phyloP scores from a whole-genome alignment of 2,113 vertebrate species.

The Chionodraco myersi region DNA sequence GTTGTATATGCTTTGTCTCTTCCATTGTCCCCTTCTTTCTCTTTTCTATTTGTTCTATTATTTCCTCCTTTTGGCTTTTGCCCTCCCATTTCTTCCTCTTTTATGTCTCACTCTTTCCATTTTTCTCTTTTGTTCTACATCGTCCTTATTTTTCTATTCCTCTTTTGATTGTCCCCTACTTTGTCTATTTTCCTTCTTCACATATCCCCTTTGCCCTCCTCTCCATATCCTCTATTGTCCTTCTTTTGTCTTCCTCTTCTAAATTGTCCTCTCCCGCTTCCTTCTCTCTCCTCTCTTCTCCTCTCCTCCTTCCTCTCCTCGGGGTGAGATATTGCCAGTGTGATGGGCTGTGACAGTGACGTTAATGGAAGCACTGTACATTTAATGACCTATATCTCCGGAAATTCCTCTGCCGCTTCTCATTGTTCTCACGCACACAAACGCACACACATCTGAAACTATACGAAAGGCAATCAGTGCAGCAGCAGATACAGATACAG shows the following conservation, averaged over 20 bases:
- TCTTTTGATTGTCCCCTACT: neutral
- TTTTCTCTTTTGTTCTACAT: neutral
- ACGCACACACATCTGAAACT: conserved; percentile 18
- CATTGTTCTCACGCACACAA: conserved; percentile 25
- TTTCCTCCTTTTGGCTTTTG: neutral
- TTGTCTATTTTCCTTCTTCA: neutral
- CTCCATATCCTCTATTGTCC: neutral
- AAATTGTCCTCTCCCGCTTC: too few relatives aligned
- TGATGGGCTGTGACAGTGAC: conserved; percentile 77
- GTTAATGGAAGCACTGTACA: conserved; percentile 78
- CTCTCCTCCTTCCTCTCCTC: neutral
- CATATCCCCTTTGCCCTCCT: neutral
- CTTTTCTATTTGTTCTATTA: neutral
- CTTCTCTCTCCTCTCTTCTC: neutral
- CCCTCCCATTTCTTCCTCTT: neutral
- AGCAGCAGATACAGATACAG: conserved; percentile 21
- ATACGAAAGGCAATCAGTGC: conserved; percentile 14
- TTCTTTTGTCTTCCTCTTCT: neutral
- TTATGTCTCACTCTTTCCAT: neutral
- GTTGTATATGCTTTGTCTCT: neutral
- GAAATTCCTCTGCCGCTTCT: conserved; percentile 47
- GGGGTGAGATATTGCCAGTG: conserved; percentile 71
- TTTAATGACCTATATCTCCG: conserved; percentile 66
- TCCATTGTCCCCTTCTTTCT: neutral
- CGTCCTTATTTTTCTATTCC: neutral